A percentile compares a stretch with the other conserved stretches of the same genome.
These are phyloP conservation scores for Jordanella pulchra DNA, from an alignment of 2,797 vertebrate genomes.

Conservation along the genomic window DNA sequence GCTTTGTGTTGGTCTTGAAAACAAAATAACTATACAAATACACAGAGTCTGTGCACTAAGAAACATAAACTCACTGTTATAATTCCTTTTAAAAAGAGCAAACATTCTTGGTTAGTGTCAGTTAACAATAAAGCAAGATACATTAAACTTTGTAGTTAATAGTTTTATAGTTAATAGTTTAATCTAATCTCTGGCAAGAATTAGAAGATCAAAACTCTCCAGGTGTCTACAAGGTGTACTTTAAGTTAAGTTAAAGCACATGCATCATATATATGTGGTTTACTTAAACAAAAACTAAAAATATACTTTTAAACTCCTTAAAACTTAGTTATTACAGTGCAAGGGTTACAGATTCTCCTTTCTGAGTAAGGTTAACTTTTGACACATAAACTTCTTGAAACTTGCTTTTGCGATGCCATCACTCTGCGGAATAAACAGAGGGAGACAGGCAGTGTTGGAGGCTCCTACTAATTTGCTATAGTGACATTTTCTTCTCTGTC, in stretches of 20 bases:
- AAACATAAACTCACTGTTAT: too few species aligned
- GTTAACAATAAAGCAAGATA: too few species aligned
- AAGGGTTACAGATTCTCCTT: slow-evolving; percentile 22
- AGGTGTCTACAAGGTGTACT: neutral
- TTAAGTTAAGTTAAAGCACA: too few species aligned
- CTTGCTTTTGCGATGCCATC: slow-evolving; percentile 58
- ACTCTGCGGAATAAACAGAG: slow-evolving; percentile 55
- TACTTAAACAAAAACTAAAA: neutral
- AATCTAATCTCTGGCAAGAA: neutral
- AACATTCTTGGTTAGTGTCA: too few species aligned
- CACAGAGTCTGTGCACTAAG: too few species aligned
- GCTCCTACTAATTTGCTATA: slow-evolving; percentile 73
- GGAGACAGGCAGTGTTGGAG: slow-evolving; percentile 66
- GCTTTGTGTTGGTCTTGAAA: neutral
- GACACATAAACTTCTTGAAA: slow-evolving; percentile 57
- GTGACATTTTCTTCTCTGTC: slow-evolving; percentile 74
- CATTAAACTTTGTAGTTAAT: too few species aligned
- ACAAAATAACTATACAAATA: neutral
- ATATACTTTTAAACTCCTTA: neutral
- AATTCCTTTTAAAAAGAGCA: too few species aligned
- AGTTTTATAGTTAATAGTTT: neutral
- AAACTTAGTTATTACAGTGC: neutral
- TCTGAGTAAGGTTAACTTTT: slow-evolving; percentile 59
- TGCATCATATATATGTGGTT: neutral
- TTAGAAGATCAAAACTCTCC: neutral